Percentiles rank a stretch among this genome's conserved stretches.
Conservation (phyloP, 1,140 invertebrate species). For the Zaprionus ghesquierei region DNA sequence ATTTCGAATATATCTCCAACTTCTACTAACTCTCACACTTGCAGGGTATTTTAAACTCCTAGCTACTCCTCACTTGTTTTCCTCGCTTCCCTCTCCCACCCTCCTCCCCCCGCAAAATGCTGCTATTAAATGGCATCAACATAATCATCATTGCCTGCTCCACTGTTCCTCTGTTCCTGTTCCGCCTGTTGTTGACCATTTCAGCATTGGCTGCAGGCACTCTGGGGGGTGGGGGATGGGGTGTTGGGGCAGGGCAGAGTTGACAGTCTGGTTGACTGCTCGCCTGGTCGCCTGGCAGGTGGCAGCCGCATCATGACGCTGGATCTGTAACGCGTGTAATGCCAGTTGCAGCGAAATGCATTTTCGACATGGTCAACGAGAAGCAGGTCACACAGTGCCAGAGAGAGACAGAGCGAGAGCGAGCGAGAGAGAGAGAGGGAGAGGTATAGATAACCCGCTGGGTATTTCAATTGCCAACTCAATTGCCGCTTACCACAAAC, state of each 20-base stretch:
- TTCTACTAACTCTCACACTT: too few species aligned
- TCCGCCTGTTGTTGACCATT: conserved; percentile 27
- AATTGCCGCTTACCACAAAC: conserved; percentile 58
- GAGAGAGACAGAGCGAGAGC: background rate
- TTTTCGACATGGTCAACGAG: conserved; percentile 15
- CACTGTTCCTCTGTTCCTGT: background rate
- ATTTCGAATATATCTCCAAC: too few species aligned
- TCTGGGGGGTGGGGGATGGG: too few species aligned
- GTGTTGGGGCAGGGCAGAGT: background rate
- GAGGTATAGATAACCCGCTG: conserved; percentile 24
- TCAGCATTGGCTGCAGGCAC: background rate
- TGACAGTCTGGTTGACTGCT: background rate
- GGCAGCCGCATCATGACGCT: conserved; percentile 32
- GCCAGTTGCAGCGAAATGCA: conserved; percentile 28
- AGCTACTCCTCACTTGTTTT: background rate
- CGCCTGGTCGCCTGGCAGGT: conserved; percentile 50
- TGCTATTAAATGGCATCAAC: conserved; percentile 21
- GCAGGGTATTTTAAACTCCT: background rate
- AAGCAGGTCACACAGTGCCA: conserved; percentile 30
- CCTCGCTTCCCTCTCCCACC: background rate
- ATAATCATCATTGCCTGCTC: conserved; percentile 29
- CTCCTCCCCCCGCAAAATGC: background rate
- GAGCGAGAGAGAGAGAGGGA: background rate
- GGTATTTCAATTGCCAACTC: conserved; percentile 64
- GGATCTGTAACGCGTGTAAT: conserved; percentile 46